Base-by-base conservation (phyloP, 2,113 vertebrate species). In the Accipiter cooperii region DNA sequence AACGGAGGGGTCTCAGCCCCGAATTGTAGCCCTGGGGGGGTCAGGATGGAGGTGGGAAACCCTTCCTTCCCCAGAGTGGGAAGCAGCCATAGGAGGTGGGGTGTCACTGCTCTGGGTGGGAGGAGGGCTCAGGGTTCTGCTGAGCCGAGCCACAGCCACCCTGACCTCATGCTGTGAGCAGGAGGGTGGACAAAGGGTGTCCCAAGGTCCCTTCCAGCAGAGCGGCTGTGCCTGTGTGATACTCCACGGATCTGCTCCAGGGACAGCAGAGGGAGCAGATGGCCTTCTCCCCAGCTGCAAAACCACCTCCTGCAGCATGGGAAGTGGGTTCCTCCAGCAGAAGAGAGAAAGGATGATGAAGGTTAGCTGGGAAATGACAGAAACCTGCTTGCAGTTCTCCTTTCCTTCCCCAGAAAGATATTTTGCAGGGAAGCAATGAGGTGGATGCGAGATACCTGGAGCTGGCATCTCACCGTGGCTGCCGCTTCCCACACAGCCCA, bases 1-100 rank as follows among this genome's bases (percentile, higher is more conserved):
- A 4, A 1, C 0, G 2, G 70, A 57, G 21, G 34, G 24, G 0
- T 40, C 33, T 2, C 0, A 8, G 14, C 49, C 28, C 33, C 25
- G 1, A 2, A 14, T 1, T 0, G 1, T 34, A 4, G 2, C 58
- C 64, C 13, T 1, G 0, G 10, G 20, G n/a, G 19, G 4, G 19
- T 76, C 47, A 3, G 70, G 22, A 17, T 5, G 31, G 3, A 26
- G 28, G 9, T 7, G 55, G 14, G 36, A 15, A 66, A 25, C 13
- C 28, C 31, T 60, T 40, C 13, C 8, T 16, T 10, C 19, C 10
- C 24, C 24, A 25, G 21, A n/a, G 34, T 10, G 25, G 42, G 57
- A 28, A 64, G 15, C 31, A 70, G 17, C 24, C 22, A 12, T 2
- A n/a, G 33, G n/a, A 64, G 14, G 8, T 12, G 46, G 15, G 17